Base-by-base conservation (phyloP, 2,113 vertebrate species). In the Bubo scandiacus region DNA sequence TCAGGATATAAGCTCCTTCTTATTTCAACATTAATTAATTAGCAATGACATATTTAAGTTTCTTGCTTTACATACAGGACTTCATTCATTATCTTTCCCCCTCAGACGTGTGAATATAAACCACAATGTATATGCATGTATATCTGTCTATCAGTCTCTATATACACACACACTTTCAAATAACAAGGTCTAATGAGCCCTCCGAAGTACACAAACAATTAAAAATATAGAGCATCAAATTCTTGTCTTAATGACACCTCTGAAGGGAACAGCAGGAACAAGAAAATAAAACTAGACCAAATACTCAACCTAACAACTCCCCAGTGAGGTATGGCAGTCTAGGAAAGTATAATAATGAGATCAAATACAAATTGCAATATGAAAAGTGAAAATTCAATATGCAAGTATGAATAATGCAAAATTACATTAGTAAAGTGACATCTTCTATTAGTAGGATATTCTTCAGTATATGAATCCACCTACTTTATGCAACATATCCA, bases 201-300 rank as follows among this genome's bases (percentile, higher is more conserved):
- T 95, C 30, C 17, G 47, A 94, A 74, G 45, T 91, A 74, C 21
- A 54, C 8, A 93, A 94, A 84, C 90, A 14, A 94, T 92, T 95
- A 95, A 93, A 96, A 96, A 88, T 88, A 88, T 26, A 63, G 82
- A 92, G 94, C 82, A 85, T 54, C 57, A 83, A 89, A 93, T 79
- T 97, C 74, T 94, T 18, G 55, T 51, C 49, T 92, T 97, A 97
- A 86, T 2, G 8, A 81, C 55, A 61, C 4, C 68, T 97, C 61
- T 88, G 77, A 96, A 87, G 90, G 38, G 40, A 96, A 29, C n/a
- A 65, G 77, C 42, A 59, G 88, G 75, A 95, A 72, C 58, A 83
- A 71, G 86, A 97, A 96, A 96, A 95, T 91, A 97, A 96, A 97
- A 86, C 25, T 70, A 95, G 92, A 94, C 67, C 81, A 97, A 93